Evolutionary conservation across 2,888 invertebrate species (phyloP).

Genomic region (Nezara viridula): DNA sequence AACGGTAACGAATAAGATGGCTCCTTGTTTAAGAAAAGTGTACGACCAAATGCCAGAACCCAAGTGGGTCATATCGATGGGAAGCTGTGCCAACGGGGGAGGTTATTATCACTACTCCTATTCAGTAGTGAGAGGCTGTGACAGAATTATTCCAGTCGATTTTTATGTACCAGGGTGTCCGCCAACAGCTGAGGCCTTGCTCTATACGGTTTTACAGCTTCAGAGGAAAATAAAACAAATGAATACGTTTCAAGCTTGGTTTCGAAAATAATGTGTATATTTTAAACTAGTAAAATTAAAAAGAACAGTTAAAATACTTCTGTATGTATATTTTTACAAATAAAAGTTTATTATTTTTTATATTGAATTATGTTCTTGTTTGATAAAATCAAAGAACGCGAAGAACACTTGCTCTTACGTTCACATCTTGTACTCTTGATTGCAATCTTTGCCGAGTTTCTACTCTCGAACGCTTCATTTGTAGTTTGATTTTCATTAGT

Average conservation of each 20-base stretch:
- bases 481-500: neutral
- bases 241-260: conserved; percentile 52
- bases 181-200: conserved; percentile 45
- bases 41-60: conserved; percentile 98
- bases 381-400: too few relatives aligned
- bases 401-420: too few relatives aligned
- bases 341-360: neutral
- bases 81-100: conserved; percentile 99
- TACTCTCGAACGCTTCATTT: neutral
- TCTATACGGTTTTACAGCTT: conserved; percentile 53
- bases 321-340: neutral
- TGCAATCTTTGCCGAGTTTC: accelerated
- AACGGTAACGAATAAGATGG: conserved; percentile 99
- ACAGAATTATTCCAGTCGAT: conserved; percentile 97
- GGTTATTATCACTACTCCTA: conserved; percentile 99
- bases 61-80: conserved; percentile 99
- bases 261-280: conserved; percentile 25
- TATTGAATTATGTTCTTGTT: neutral
- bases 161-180: conserved; percentile 90
- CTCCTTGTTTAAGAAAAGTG: conserved; percentile 95
- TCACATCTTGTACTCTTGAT: neutral
- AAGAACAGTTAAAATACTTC: neutral
- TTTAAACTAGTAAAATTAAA: neutral
- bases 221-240: conserved; percentile 53
- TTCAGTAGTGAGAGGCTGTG: conserved; percentile 98